Evolutionary conservation across 2,888 invertebrate species (phyloP).

Genomic region (Synergus japonicus): DNA sequence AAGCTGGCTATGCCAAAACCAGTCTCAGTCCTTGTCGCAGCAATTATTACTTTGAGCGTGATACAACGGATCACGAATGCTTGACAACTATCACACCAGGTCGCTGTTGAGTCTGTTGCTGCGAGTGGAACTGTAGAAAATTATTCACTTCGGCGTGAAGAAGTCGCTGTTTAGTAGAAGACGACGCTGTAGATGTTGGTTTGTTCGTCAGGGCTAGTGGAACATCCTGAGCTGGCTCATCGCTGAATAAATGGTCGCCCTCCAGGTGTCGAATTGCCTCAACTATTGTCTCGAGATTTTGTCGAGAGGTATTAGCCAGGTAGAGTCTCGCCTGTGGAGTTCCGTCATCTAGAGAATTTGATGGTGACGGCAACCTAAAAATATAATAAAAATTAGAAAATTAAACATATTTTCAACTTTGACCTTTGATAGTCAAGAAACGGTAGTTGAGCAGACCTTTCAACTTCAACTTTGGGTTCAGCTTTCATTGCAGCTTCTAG

Average conservation of each 20-base stretch:
- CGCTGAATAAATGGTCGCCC: slow-evolving; percentile 95
- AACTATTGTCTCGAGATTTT: slow-evolving; percentile 98
- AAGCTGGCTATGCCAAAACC: too few species aligned
- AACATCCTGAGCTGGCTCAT: slow-evolving; percentile 80
- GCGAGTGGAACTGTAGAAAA: slow-evolving; percentile 82
- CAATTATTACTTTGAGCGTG: slow-evolving; percentile 62
- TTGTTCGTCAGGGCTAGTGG: slow-evolving; percentile 74
- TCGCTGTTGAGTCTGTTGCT: slow-evolving; percentile 81
- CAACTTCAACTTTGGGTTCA: slow-evolving; percentile 89
- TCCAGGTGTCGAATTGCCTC: slow-evolving; percentile 99
- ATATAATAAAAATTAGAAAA: not conserved
- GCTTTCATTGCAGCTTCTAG: slow-evolving; percentile 92
- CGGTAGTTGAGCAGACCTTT: slow-evolving; percentile 69
- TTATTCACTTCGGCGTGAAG: slow-evolving; percentile 82
- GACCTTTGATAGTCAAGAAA: too few species aligned
- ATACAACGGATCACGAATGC: slow-evolving; percentile 81
- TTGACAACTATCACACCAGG: slow-evolving; percentile 95
- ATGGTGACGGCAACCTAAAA: slow-evolving; percentile 82
- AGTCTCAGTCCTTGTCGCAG: slow-evolving; percentile 27
- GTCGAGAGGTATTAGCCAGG: slow-evolving; percentile 88
- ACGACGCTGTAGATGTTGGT: slow-evolving; percentile 76
- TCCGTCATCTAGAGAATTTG: slow-evolving; percentile 76
- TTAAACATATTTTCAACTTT: not conserved
- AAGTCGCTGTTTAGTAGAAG: slow-evolving; percentile 80
- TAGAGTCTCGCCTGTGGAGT: slow-evolving; percentile 79